Percentiles rank a stretch among this genome's conserved stretches.
Conservation (phyloP, 2,888 invertebrate species). For the Andrena bicolor region DNA sequence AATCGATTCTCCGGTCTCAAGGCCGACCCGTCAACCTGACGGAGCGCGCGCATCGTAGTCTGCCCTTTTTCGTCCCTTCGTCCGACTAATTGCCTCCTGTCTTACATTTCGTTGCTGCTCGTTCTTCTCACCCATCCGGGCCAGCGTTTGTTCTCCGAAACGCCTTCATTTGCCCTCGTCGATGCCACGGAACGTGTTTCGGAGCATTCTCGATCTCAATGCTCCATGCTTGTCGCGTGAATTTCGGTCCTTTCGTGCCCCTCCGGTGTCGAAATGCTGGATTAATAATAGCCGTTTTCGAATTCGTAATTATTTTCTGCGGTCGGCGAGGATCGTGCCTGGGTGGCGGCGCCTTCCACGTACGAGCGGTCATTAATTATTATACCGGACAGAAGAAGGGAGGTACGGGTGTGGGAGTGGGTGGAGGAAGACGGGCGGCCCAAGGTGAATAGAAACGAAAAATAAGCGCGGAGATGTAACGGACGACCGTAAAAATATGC, state of each 20-base stretch:
- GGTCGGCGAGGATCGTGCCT: conserved; percentile 68
- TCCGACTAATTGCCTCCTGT: conserved; percentile 65
- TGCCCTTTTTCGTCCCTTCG: conserved; percentile 37
- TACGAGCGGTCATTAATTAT: conserved; percentile 78
- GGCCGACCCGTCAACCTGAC: conserved; percentile 19
- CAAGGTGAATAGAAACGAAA: conserved; percentile 68
- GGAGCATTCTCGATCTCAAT: not conserved
- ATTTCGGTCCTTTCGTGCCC: not conserved
- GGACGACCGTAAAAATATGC: conserved; percentile 66
- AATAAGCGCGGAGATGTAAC: conserved; percentile 60
- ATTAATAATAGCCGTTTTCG: conserved; percentile 73
- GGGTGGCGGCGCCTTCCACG: conserved; percentile 76
- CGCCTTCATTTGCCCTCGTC: conserved; percentile 24
- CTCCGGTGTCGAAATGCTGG: conserved; percentile 25
- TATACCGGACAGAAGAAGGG: conserved; percentile 66
- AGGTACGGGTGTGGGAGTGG: conserved; percentile 63
- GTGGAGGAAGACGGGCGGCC: conserved; percentile 58
- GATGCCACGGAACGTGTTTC: not conserved
- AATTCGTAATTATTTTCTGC: conserved; percentile 77
- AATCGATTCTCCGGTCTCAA: conserved; percentile 73
- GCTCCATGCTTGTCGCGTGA: not conserved
- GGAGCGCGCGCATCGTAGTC: conserved; percentile 42
- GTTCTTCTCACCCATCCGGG: conserved; percentile 22
- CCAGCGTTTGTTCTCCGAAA: conserved; percentile 24
- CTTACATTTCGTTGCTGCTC: conserved; percentile 44